Evolutionary conservation across 2,888 invertebrate genomes (phyloP).

Genomic region (Dorcus parallelipipedus): DNA sequence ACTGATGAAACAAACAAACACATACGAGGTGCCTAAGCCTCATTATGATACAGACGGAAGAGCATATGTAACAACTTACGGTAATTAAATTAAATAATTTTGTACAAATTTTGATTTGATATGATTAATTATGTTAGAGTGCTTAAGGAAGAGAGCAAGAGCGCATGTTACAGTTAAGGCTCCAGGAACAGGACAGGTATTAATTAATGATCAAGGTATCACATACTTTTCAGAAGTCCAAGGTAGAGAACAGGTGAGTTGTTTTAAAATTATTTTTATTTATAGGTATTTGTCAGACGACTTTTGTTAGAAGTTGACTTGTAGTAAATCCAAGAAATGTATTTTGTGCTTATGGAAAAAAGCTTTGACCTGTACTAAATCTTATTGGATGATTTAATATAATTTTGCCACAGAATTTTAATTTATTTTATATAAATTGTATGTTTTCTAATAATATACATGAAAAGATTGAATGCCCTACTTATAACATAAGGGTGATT

Average conservation of each 20-base stretch:
- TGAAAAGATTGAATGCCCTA: no score
- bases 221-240: conserved; percentile 71
- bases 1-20: conserved; percentile 56
- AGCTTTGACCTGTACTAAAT: no score
- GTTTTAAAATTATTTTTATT: not conserved
- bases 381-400: no score
- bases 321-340: no score
- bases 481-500: no score
- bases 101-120: not conserved
- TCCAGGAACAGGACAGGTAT: conserved; percentile 80
- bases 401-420: no score
- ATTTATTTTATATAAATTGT: no score
- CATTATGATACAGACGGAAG: conserved; percentile 67
- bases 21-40: conserved; percentile 64
- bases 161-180: conserved; percentile 77
- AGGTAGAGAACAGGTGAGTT: conserved; percentile 71
- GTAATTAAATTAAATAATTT: conserved; percentile 39
- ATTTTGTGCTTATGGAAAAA: no score
- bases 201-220: conserved; percentile 76
- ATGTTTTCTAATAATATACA: no score
- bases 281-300: no score
- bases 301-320: no score
- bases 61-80: conserved; percentile 68
- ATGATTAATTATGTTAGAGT: conserved; percentile 51
- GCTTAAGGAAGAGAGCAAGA: conserved; percentile 66